phyloP scores from a whole-genome alignment of 2,888 invertebrate species.

The Drosophila neotestacea region DNA sequence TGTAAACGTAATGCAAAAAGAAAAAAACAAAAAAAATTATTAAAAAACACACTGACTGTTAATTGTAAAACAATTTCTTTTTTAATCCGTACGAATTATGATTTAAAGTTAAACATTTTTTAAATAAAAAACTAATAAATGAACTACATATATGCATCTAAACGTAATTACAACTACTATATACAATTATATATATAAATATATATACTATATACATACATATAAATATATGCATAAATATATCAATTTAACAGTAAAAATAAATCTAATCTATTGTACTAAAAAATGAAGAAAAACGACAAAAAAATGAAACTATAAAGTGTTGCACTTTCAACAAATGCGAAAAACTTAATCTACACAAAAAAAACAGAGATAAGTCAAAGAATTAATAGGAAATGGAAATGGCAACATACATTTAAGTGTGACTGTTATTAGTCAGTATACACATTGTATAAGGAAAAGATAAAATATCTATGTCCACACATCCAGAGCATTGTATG shows the following conservation, averaged over 20 bases:
- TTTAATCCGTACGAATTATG: slow-evolving; percentile 66
- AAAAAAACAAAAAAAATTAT: slow-evolving; percentile 54
- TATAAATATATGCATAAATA: slow-evolving; percentile 73
- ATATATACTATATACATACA: slow-evolving; percentile 72
- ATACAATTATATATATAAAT: slow-evolving; percentile 68
- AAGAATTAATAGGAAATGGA: slow-evolving; percentile 6
- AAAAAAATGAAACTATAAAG: slow-evolving; percentile 44
- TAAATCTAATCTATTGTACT: slow-evolving; percentile 79
- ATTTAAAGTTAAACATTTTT: slow-evolving; percentile 72
- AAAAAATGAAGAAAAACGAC: slow-evolving; percentile 37
- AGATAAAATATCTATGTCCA: slow-evolving; percentile 41
- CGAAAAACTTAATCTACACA: slow-evolving; percentile 25
- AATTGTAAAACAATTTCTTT: slow-evolving; percentile 85
- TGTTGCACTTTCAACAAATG: slow-evolving; percentile 65
- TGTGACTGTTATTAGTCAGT: slow-evolving; percentile 50
- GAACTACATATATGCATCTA: slow-evolving; percentile 78
- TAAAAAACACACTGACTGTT: slow-evolving; percentile 84
- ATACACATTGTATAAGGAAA: slow-evolving; percentile 21
- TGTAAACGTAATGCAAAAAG: slow-evolving; percentile 63
- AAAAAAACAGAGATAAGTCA: slow-evolving; percentile 20
- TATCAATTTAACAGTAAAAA: slow-evolving; percentile 79
- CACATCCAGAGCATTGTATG: slow-evolving; percentile 33
- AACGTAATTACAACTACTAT: slow-evolving; percentile 75
- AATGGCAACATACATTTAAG: slow-evolving; percentile 39
- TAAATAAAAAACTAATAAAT: slow-evolving; percentile 68